Evolutionary conservation across 1,140 invertebrate genomes (phyloP), one percentile per base, ranked within the genome.

Genomic region (Andrena cerasifolii): DNA sequence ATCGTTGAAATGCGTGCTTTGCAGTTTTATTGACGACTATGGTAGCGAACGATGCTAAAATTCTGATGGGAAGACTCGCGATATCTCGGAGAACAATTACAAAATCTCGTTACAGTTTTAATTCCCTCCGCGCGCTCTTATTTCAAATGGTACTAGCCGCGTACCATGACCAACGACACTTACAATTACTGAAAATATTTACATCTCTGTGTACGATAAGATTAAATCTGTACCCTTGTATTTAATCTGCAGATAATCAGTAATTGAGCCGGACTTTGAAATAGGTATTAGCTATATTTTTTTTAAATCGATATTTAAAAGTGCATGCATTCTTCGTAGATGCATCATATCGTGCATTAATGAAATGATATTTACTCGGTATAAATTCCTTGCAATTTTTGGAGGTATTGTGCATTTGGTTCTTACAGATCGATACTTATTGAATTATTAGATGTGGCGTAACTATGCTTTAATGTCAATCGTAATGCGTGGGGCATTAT

Each of bases 321-420:
- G 24, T 80, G 78, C 78, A 85, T 80, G 73, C 51, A 40, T 8
- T 70, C 61, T 47, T 49, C 53, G 49, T 78, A 78, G 61, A 71
- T 78, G 62, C 49, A 58, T 82, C 18, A 31, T 31, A 66, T 78
- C 66, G 66, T 68, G 33, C 56, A 79, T 56, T 72, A 21, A 71
- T 61, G 12, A 54, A 59, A 80, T 71, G 31, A 61, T 43, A 74
- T 78, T 53, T 33, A 78, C n/a, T 74, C 49, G 12, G 21, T 31
- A 47, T 74, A 67, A 78, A 62, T 72, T 79, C 65, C 6, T 77
- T 82, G 62, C 51, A 74, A 72, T 67, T 68, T 65, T 47, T 14
- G 63, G 76, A 91, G 80, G 87, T 92, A 92, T 92, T 91, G 91
- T 91, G 91, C 91, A 92, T 90, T 85, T 92, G 91, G 90, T 91